Evolutionary conservation across 2,888 invertebrate genomes (phyloP), one percentile per base, ranked within the genome.

Genomic region (Andrena dorsata): DNA sequence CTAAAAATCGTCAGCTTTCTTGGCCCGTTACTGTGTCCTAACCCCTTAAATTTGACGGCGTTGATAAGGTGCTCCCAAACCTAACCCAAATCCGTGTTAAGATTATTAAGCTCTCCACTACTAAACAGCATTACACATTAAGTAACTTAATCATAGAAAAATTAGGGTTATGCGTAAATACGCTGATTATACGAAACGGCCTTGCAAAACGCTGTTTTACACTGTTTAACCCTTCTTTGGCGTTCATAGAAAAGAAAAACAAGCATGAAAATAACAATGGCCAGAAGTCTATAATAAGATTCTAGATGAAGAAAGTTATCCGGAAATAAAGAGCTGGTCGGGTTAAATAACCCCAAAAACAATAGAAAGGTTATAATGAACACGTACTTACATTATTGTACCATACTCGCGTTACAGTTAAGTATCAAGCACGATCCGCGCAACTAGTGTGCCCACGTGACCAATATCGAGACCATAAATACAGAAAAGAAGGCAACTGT

Each of bases 301-400:
- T 41, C 4, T 41, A 13, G 13, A 4, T 41, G 13, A 41, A 13
- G n/a, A 41, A 13, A 41, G 41, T 41, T 41, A 41, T 13, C 41
- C 41, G 41, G 5, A 41, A 41, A 4, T 41, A 16, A 41, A 1
- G 16, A 41, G 5, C 41, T 41, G 13, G 4, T 41, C 41, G 16
- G 41, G 13, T 41, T 41, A 41, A 41, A 4, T 41, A 41, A 41
- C 16, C 41, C 41, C 41, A 16, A 41, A 41, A 4, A 16, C 41
- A 41, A 41, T 41, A 41, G 41, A 41, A 41, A 41, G 20, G 13
- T 53, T 56, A 35, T 35, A 30, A 51, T 76, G 81, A 82, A 82
- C 80, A 82, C 80, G 79, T 64, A 41, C 6, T 41, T 41, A 16
- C 41, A 49, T 56, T 53, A 35, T 72, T 78, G 71, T 80, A 78